A percentile compares a stretch with the other conserved stretches of the same genome.
These are phyloP conservation scores for Silvanus unidentatus DNA, from an alignment of 2,888 invertebrate genomes.

Conservation along the genomic window DNA sequence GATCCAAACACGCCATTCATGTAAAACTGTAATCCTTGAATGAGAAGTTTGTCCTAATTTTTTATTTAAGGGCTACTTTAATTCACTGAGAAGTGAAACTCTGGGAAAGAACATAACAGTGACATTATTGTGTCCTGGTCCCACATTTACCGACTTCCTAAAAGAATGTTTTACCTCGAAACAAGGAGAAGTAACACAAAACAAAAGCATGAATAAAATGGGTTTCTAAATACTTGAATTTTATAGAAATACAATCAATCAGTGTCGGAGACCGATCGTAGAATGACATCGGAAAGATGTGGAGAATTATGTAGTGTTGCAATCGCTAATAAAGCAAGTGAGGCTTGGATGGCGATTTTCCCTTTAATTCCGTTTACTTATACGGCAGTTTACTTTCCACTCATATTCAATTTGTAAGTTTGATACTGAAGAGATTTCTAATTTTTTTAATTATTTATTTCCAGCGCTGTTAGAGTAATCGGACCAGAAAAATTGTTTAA, in stretches of 20 bases:
- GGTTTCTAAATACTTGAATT: conserved; percentile 7
- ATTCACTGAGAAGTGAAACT: conserved; percentile 57
- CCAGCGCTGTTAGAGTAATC: conserved; percentile 40
- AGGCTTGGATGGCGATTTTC: conserved; percentile 66
- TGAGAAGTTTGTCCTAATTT: not conserved
- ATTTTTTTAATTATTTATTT: conserved; percentile 17
- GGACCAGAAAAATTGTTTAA: conserved; percentile 44
- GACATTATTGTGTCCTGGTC: conserved; percentile 71
- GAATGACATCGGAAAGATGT: conserved; percentile 55
- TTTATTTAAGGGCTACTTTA: conserved; percentile 63
- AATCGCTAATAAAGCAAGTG: conserved; percentile 53
- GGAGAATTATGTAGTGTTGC: conserved; percentile 54
- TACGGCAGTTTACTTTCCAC: conserved; percentile 55
- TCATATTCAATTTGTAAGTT: conserved; percentile 46
- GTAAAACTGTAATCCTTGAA: conserved; percentile 45
- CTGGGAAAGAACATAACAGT: conserved; percentile 55
- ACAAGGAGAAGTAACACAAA: conserved; percentile 50
- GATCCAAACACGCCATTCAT: conserved; percentile 70
- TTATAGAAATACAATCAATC: conserved; percentile 42
- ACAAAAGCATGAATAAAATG: not conserved
- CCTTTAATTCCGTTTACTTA: conserved; percentile 58
- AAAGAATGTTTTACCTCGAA: conserved; percentile 62
- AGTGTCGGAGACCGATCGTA: conserved; percentile 45
- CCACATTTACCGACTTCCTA: conserved; percentile 65
- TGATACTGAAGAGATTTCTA: conserved; percentile 3